phyloP scores from a whole-genome alignment of 2,113 vertebrate species.

The Phodopus roborovskii region DNA sequence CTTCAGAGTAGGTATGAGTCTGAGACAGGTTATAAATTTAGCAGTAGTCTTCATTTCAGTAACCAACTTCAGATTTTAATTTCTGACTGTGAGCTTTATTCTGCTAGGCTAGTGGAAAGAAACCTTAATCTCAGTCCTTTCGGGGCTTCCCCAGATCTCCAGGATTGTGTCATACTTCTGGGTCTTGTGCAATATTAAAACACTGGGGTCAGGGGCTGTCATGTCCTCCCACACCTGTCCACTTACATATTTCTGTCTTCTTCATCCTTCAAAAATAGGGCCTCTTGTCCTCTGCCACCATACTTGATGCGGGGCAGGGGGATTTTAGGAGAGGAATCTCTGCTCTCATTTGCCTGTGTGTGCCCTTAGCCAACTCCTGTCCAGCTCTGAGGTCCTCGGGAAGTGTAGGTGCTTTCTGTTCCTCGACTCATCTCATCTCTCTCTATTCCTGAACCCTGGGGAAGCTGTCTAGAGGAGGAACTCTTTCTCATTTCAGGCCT shows the following conservation, averaged over 20 bases:
- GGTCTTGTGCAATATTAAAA: constrained; percentile 57
- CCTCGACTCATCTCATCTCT: not conserved
- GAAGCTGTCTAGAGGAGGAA: not conserved
- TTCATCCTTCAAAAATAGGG: not conserved
- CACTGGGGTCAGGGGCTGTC: not conserved
- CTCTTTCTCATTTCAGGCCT: not conserved
- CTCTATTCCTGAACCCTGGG: not conserved
- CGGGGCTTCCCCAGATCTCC: constrained; percentile 74
- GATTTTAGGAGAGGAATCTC: not conserved
- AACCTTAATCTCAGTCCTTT: constrained; percentile 65
- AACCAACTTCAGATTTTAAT: constrained; percentile 72
- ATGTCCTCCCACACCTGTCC: not conserved
- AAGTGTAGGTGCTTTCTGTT: not conserved
- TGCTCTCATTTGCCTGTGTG: not conserved
- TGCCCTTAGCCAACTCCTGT: not conserved
- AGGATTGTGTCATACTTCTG: constrained; percentile 72
- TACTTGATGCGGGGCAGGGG: not conserved
- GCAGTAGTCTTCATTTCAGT: constrained; percentile 67
- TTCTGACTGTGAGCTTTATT: constrained; percentile 69
- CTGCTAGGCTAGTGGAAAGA: constrained; percentile 79
- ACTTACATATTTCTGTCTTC: not conserved
- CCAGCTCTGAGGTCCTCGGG: not conserved
- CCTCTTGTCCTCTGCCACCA: not conserved
- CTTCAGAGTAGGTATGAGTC: not conserved
- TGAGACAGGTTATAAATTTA: constrained; percentile 39